These are phyloP conservation scores for Danaus melanippus DNA, from an alignment of 1,140 invertebrate genomes.

Conservation along the genomic window DNA sequence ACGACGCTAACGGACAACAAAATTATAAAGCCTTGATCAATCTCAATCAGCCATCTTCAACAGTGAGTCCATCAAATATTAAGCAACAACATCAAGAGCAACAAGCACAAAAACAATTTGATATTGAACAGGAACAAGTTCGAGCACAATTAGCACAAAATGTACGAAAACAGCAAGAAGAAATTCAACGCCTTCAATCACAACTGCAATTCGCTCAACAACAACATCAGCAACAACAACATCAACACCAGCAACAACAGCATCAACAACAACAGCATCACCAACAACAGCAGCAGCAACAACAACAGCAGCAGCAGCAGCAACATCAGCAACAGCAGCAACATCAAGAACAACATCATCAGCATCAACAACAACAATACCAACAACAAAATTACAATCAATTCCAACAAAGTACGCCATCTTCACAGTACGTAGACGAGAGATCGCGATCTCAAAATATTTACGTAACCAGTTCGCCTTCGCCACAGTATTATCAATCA, in stretches of 20 bases:
- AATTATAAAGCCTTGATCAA: slow-evolving; percentile 36
- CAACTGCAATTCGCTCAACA: slow-evolving; percentile 54
- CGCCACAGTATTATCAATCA: slow-evolving; percentile 53
- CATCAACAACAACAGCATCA: slow-evolving; percentile 34
- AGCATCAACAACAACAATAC: slow-evolving; percentile 22
- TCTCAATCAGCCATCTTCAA: slow-evolving; percentile 36
- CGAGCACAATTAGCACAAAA: slow-evolving; percentile 64
- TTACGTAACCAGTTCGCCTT: slow-evolving; percentile 45
- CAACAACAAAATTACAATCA: slow-evolving; percentile 30
- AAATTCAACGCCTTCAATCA: slow-evolving; percentile 58
- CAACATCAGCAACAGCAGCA: slow-evolving; percentile 40
- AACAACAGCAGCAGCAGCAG: slow-evolving; percentile 29
- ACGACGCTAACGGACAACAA: slow-evolving; percentile 45
- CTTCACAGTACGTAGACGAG: slow-evolving; percentile 51
- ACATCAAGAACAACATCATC: slow-evolving; percentile 27
- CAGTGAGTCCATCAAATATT: slow-evolving; percentile 27
- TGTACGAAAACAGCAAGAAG: slow-evolving; percentile 62
- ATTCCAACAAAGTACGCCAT: slow-evolving; percentile 41
- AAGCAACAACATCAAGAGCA: slow-evolving; percentile 47
- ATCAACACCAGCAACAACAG: slow-evolving; percentile 11
- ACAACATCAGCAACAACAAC: slow-evolving; percentile 37
- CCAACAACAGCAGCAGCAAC: slow-evolving; percentile 34
- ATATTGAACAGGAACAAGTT: slow-evolving; percentile 67
- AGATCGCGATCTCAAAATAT: slow-evolving; percentile 41
- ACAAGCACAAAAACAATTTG: slow-evolving; percentile 49